Percentiles rank a stretch among this genome's conserved stretches.
These are phyloP conservation scores for Thrips palmi DNA, from an alignment of 1,140 invertebrate genomes.

Conservation along the genomic window DNA sequence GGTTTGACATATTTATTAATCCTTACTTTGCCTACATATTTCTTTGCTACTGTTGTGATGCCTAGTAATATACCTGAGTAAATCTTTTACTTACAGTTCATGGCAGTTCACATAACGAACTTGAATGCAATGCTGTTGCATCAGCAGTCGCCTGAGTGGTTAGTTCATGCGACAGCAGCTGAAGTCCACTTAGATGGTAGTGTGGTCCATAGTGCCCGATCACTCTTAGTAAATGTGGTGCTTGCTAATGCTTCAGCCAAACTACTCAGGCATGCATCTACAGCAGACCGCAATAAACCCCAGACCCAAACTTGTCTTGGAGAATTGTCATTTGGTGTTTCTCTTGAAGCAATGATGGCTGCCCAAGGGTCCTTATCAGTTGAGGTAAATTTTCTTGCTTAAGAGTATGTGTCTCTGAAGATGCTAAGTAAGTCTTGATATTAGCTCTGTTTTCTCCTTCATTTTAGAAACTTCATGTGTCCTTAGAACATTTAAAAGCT, in stretches of 20 bases:
- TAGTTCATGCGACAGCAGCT: slow-evolving; percentile 52
- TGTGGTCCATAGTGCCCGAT: slow-evolving; percentile 47
- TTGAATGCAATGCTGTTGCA: slow-evolving; percentile 52
- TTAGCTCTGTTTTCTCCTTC: slow-evolving; percentile 13
- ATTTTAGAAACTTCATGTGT: slow-evolving; percentile 52
- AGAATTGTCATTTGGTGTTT: slow-evolving; percentile 50
- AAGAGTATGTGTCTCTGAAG: slow-evolving; percentile 1
- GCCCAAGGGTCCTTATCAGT: slow-evolving; percentile 57
- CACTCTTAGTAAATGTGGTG: slow-evolving; percentile 36
- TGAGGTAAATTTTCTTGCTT: slow-evolving; percentile 33
- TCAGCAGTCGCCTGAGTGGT: slow-evolving; percentile 42
- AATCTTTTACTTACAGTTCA: slow-evolving; percentile 36
- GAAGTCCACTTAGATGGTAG: slow-evolving; percentile 62
- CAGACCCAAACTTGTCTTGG: slow-evolving; percentile 37
- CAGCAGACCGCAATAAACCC: slow-evolving; percentile 23
- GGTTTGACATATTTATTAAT: slow-evolving; percentile 19
- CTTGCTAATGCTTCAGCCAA: slow-evolving; percentile 20
- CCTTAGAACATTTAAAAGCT: slow-evolving; percentile 44
- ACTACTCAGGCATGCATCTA: slow-evolving; percentile 23
- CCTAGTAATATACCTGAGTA: slow-evolving; percentile 4
- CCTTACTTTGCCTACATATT: slow-evolving; percentile 4
- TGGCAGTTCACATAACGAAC: slow-evolving; percentile 70
- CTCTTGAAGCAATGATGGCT: slow-evolving; percentile 50
- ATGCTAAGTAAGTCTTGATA: no score
- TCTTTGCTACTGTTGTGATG: slow-evolving; percentile 1